These are phyloP conservation scores for Salarias fasciatus DNA, from an alignment of 2,797 vertebrate genomes.

Conservation along the genomic window DNA sequence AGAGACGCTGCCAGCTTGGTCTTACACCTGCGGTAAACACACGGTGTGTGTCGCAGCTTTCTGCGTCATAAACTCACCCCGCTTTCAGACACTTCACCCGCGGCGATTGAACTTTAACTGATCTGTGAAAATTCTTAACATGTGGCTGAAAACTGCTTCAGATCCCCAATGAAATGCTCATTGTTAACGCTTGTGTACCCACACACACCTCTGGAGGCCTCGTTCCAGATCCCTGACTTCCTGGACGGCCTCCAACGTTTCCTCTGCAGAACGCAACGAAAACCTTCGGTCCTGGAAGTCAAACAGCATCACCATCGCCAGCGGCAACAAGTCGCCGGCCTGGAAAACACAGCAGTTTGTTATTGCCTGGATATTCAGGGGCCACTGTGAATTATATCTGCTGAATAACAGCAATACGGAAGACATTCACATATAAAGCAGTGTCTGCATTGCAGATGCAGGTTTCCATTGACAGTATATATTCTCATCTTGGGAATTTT, in stretches of 20 bases:
- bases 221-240: conserved; percentile 87
- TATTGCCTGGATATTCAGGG: background rate
- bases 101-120: background rate
- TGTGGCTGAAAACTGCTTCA: too few species aligned
- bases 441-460: too few species aligned
- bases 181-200: background rate
- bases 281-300: conserved; percentile 92
- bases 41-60: too few species aligned
- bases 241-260: conserved; percentile 69
- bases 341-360: conserved; percentile 60
- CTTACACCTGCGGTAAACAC: conserved; percentile 80
- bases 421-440: too few species aligned
- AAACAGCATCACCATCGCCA: conserved; percentile 94
- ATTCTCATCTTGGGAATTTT: too few species aligned
- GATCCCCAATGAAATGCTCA: background rate
- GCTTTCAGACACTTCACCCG: background rate
- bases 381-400: too few species aligned
- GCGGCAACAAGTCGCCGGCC: conserved; percentile 86
- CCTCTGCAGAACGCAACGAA: conserved; percentile 55
- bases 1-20: conserved; percentile 91
- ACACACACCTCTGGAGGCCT: conserved; percentile 84
- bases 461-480: too few species aligned
- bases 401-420: too few species aligned
- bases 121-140: background rate
- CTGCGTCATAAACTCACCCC: background rate